A percentile compares a stretch with the other conserved stretches of the same genome.
Evolutionary conservation across 1,140 invertebrate genomes (phyloP).

Genomic region (Phortica variegata): DNA sequence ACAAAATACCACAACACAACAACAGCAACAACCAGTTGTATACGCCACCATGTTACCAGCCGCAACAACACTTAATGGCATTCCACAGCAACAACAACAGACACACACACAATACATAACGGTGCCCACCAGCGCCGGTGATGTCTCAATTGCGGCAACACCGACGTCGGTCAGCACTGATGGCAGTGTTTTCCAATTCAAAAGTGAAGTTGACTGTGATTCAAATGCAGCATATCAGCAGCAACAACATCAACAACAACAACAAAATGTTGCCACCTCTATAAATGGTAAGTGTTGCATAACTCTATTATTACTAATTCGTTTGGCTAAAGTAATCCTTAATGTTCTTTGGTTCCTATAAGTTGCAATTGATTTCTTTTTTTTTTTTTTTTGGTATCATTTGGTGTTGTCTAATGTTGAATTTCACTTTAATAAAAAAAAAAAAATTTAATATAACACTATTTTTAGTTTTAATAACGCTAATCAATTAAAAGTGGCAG

Average conservation of each 20-base stretch:
- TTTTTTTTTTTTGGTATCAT: slow-evolving; percentile 19
- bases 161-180: slow-evolving; percentile 40
- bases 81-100: slow-evolving; percentile 40
- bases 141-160: slow-evolving; percentile 18
- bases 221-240: slow-evolving; percentile 34
- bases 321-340: no score
- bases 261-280: slow-evolving; percentile 34
- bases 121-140: slow-evolving; percentile 1
- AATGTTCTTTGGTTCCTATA: slow-evolving; percentile 11
- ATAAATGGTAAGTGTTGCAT: slow-evolving; percentile 41
- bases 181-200: slow-evolving; percentile 47
- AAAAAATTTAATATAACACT: no score
- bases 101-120: slow-evolving; percentile 18
- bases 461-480: no score
- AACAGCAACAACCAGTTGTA: slow-evolving; percentile 29
- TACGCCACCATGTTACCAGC: slow-evolving; percentile 50
- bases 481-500: no score
- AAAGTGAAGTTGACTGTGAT: slow-evolving; percentile 54
- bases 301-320: no score
- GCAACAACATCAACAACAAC: slow-evolving; percentile 31
- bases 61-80: slow-evolving; percentile 49
- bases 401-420: no score
- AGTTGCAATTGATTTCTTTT: no score
- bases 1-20: slow-evolving; percentile 54
- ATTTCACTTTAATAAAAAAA: no score